Conservation (phyloP, 2,113 vertebrate species). For the Danionella cerebrum region DNA sequence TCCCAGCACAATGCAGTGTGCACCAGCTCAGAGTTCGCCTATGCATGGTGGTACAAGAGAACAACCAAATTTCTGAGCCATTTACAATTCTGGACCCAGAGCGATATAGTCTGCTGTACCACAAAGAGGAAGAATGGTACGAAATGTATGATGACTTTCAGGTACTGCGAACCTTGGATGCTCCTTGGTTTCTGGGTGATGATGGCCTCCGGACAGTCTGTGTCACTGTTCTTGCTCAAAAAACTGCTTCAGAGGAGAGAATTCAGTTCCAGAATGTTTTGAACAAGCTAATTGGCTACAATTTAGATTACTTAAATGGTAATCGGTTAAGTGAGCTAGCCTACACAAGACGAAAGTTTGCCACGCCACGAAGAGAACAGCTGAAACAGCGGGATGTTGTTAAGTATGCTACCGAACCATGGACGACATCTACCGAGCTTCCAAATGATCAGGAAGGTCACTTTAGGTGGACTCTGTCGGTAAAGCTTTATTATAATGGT, state of each 20-base stretch:
- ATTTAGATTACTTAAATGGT: conserved; percentile 49
- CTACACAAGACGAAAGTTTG: conserved; percentile 64
- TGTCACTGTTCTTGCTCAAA: conserved; percentile 44
- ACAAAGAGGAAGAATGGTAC: conserved; percentile 51
- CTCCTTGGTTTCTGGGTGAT: conserved; percentile 49
- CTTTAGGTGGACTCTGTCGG: conserved; percentile 37
- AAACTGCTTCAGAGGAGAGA: conserved; percentile 42
- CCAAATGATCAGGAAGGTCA: conserved; percentile 44
- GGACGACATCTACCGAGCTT: conserved; percentile 51
- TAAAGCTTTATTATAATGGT: conserved; percentile 51
- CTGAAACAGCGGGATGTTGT: conserved; percentile 48
- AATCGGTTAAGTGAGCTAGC: conserved; percentile 59
- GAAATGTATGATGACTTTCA: conserved; percentile 69
- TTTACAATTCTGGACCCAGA: conserved; percentile 59
- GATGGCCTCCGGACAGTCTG: conserved; percentile 36
- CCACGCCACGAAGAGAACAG: conserved; percentile 51
- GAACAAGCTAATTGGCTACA: conserved; percentile 56
- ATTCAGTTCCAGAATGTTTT: conserved; percentile 41
- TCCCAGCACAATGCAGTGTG: conserved; percentile 60
- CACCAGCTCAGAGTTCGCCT: conserved; percentile 59
- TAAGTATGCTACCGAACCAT: conserved; percentile 62
- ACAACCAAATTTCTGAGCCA: conserved; percentile 45
- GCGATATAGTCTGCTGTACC: conserved; percentile 58
- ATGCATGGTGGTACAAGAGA: conserved; percentile 51
- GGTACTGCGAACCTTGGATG: conserved; percentile 58